Evolutionary conservation across 2,888 invertebrate genomes (phyloP).

Genomic region (Nineta flava): DNA sequence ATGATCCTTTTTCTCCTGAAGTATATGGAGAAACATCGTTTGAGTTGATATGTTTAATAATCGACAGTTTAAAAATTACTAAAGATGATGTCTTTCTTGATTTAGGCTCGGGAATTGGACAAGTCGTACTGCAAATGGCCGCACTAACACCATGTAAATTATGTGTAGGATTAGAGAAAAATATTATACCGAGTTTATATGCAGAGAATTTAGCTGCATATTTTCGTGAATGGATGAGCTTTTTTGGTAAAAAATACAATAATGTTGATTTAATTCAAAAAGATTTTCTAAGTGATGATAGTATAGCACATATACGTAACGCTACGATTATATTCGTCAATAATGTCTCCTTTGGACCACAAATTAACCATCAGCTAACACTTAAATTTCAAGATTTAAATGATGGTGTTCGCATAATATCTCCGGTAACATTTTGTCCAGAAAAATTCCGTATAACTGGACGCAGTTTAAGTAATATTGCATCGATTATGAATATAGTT

Average conservation of each 20-base stretch:
- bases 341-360: background rate
- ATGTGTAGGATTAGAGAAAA: background rate
- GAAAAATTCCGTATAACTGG: conserved; percentile 1
- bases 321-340: conserved; percentile 1
- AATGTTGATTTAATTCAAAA: conserved; percentile 1
- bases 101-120: background rate
- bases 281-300: background rate
- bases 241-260: conserved; percentile 1
- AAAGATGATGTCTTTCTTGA: conserved; percentile 1
- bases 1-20: conserved; percentile 1
- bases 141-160: conserved; percentile 1
- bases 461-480: background rate
- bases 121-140: background rate
- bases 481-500: background rate
- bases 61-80: background rate
- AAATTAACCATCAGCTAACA: background rate
- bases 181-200: background rate
- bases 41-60: background rate
- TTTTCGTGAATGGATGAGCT: background rate
- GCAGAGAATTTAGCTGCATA: background rate
- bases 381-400: background rate
- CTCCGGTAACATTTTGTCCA: background rate
- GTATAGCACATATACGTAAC: background rate
- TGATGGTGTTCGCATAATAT: background rate
- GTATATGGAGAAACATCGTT: background rate